A percentile compares a stretch with the other conserved stretches of the same genome.
phyloP scores from a whole-genome alignment of 2,797 vertebrate species.

The Myiotriccus ornatus region DNA sequence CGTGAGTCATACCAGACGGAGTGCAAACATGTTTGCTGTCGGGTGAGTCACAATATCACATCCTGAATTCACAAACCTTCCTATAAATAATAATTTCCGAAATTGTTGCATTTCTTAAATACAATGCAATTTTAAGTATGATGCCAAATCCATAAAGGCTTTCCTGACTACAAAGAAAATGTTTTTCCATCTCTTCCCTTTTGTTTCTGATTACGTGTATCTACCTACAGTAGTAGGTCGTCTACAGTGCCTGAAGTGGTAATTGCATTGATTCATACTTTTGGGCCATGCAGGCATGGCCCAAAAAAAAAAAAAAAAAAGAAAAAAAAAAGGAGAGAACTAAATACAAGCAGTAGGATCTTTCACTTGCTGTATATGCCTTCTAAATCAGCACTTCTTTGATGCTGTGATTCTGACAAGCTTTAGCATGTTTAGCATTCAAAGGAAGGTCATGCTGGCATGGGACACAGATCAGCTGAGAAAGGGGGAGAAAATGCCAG shows the following conservation, averaged over 20 bases:
- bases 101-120: not conserved
- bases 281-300: not conserved
- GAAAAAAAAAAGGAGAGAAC: not conserved
- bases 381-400: not conserved
- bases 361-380: not conserved
- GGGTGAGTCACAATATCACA: constrained; percentile 54
- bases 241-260: not conserved
- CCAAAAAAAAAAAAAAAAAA: not conserved
- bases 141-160: not conserved
- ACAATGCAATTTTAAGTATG: not conserved
- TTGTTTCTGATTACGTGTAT: not conserved
- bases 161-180: not conserved
- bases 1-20: not conserved
- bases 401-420: not conserved
- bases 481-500: not conserved
- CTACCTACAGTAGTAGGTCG: not conserved
- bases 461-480: not conserved
- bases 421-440: not conserved
- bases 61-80: constrained; percentile 42
- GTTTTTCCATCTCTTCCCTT: not conserved
- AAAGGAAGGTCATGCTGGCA: not conserved
- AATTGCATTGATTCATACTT: not conserved
- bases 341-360: not conserved
- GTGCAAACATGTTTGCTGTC: constrained; percentile 51
- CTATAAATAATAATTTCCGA: constrained; percentile 50